Base-by-base conservation (phyloP, 2,797 vertebrate species). In the Sebastolobus altivelis region DNA sequence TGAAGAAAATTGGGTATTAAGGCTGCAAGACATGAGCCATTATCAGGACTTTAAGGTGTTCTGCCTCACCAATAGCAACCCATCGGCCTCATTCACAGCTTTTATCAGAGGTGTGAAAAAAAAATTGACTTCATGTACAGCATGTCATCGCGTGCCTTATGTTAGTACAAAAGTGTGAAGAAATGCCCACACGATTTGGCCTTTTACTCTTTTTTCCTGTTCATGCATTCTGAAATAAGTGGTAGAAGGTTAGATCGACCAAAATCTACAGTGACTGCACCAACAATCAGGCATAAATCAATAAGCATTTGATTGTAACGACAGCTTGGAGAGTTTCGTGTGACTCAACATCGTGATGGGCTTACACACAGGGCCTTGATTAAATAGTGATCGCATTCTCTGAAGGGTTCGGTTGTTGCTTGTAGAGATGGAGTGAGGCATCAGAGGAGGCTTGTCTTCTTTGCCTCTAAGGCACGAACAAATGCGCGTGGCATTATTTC, bases 281-380 rank as follows among this genome's bases (percentile, higher is more conserved):
- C 0, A 2, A 37, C 46, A 81, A 82, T 89, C 83, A 80, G 71
- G 25, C 49, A 2, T 1, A 80, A 78, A 82, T 90, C 87, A 49
- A 86, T 88, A 27, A 27, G 35, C 43, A 49, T 72, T 33, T 86
- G 79, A 86, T 82, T 68, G 40, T 76, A 81, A 88, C 80, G 81
- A 72, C 72, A 27, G 70, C 63, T 77, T 27, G 4, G 46, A 65
- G 62, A 49, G 52, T 55, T 67, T 80, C 60, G 16, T 14, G 68
- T 70, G 74, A 88, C 81, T 83, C 75, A 71, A 65, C 66, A 46
- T 79, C 58, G 9, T 68, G 29, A 87, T 62, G 59, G 73, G 72
- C 65, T 35, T 14, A 63, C 71, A 76, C 0, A 35, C 72, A 35
- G 33, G 56, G 70, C 35, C 59, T 60, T 84, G 83, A 86, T 81